Conservation (phyloP, 1,140 invertebrate species). For the Drosophila suzukii region DNA sequence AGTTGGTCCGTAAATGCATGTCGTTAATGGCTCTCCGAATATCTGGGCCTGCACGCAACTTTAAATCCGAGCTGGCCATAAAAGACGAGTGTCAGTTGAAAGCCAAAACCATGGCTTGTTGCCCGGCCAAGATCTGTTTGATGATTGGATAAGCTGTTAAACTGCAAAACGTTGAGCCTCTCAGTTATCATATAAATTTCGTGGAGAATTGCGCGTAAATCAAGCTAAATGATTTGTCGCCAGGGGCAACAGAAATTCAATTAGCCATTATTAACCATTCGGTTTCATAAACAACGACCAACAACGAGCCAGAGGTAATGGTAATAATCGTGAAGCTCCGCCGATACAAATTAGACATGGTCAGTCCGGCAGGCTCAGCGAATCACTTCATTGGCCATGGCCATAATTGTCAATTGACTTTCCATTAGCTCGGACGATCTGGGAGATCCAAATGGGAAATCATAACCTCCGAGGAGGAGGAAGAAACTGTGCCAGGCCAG, state of each 20-base stretch:
- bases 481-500: constrained; percentile 50
- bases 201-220: constrained; percentile 62
- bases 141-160: constrained; percentile 12
- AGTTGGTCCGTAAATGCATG: constrained; percentile 28
- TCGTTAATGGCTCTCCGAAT: constrained; percentile 47
- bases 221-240: constrained; percentile 81
- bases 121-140: constrained; percentile 6
- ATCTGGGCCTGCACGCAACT: constrained; percentile 45
- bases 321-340: constrained; percentile 68
- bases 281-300: constrained; percentile 65
- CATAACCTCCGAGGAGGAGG: constrained; percentile 41
- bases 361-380: constrained; percentile 58
- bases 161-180: constrained; percentile 5
- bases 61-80: constrained; percentile 23
- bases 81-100: constrained; percentile 62
- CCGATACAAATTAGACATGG: constrained; percentile 72
- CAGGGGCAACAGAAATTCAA: constrained; percentile 77
- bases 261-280: constrained; percentile 83
- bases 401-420: constrained; percentile 84
- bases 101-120: constrained; percentile 57
- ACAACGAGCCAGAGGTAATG: constrained; percentile 23
- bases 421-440: constrained; percentile 74
- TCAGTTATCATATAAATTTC: constrained; percentile 38
- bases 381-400: constrained; percentile 80
- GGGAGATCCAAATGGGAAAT: constrained; percentile 26